These are phyloP conservation scores for Neodiprion pinetum DNA, from an alignment of 1,140 invertebrate species.

Conservation along the genomic window DNA sequence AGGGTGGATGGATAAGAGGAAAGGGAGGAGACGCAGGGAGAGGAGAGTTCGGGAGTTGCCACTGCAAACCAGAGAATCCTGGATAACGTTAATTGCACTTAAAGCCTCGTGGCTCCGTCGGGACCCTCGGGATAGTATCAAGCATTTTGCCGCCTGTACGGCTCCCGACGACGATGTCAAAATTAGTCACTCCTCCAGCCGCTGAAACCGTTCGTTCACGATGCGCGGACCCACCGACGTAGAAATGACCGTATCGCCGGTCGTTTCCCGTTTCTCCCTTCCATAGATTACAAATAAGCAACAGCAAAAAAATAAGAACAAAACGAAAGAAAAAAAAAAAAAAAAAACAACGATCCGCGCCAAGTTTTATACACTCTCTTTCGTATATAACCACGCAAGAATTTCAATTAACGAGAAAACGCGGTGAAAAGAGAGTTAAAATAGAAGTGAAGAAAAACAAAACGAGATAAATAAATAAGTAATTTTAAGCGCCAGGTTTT, in stretches of 20 bases:
- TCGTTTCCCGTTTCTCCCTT: too few species aligned
- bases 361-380: too few species aligned
- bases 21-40: background rate
- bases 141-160: background rate
- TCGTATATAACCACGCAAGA: too few species aligned
- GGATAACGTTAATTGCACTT: conserved; percentile 7
- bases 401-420: too few species aligned
- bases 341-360: too few species aligned
- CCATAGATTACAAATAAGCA: too few species aligned
- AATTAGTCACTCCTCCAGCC: background rate
- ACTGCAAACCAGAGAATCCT: conserved; percentile 4
- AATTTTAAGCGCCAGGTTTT: too few species aligned
- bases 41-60: background rate
- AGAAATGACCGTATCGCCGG: background rate
- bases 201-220: background rate
- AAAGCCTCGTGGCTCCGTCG: background rate
- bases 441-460: too few species aligned
- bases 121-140: background rate
- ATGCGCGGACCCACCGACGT: background rate
- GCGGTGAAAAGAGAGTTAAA: too few species aligned
- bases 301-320: too few species aligned
- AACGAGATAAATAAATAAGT: too few species aligned
- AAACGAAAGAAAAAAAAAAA: too few species aligned
- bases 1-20: background rate
- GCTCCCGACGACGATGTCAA: background rate